These are phyloP conservation scores for Xenopus borealis DNA, from an alignment of 2,113 vertebrate genomes.

Conservation along the genomic window DNA sequence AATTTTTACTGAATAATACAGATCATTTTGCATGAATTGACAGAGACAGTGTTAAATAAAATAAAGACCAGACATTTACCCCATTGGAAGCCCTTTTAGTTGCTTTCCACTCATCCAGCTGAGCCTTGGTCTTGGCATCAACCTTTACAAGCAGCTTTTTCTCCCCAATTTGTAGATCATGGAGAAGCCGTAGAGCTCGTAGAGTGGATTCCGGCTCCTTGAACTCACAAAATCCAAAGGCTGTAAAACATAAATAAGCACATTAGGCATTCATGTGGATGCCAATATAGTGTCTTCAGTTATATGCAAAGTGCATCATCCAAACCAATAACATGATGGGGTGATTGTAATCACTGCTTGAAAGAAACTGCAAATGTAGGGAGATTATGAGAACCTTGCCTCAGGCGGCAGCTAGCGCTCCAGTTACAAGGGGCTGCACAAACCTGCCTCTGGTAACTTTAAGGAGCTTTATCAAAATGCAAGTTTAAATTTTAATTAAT, in stretches of 20 bases:
- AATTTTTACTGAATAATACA: too few relatives aligned
- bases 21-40: too few relatives aligned
- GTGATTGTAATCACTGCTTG: too few relatives aligned
- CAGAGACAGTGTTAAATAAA: background rate
- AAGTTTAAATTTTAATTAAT: too few relatives aligned
- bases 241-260: slow-evolving; percentile 56
- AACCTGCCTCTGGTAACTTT: too few relatives aligned
- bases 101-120: slow-evolving; percentile 97
- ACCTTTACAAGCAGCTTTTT: slow-evolving; percentile 97
- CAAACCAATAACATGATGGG: too few relatives aligned
- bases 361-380: too few relatives aligned
- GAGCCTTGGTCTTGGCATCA: slow-evolving; percentile 97
- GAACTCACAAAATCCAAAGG: slow-evolving; percentile 98
- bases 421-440: too few relatives aligned
- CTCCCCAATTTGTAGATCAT: slow-evolving; percentile 93
- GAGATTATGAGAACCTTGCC: too few relatives aligned
- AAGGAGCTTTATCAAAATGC: too few relatives aligned
- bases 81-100: slow-evolving; percentile 90
- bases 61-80: slow-evolving; percentile 63
- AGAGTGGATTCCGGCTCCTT: slow-evolving; percentile 98
- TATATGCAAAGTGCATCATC: too few relatives aligned
- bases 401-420: too few relatives aligned
- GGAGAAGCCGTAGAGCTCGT: slow-evolving; percentile 87
- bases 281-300: slow-evolving; percentile 8
- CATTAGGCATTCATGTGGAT: background rate